A percentile compares a stretch with the other conserved stretches of the same genome.
phyloP scores from a whole-genome alignment of 1,140 invertebrate genomes.

The Gryllus bimaculatus region DNA sequence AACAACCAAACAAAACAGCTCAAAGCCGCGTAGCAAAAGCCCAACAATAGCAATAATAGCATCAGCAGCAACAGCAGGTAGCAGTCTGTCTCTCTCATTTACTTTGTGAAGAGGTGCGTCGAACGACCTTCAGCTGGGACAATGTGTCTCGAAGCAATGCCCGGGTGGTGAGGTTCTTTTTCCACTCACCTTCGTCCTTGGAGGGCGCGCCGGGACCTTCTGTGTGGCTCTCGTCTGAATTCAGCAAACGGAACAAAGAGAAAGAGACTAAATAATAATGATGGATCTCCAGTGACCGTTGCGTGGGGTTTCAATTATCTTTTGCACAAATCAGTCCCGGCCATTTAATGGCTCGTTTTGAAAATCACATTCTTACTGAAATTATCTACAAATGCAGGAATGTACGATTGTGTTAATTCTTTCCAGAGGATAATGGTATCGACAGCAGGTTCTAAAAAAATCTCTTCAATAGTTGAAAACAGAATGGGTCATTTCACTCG shows the following conservation, averaged over 20 bases:
- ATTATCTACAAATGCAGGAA: too few species aligned
- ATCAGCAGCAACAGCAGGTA: neutral
- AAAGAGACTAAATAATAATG: conserved; percentile 65
- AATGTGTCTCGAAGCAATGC: neutral
- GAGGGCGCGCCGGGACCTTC: conserved; percentile 28
- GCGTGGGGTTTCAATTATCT: neutral
- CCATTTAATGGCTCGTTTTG: neutral
- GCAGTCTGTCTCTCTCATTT: neutral
- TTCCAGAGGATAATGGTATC: too few species aligned
- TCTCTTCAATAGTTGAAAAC: too few species aligned
- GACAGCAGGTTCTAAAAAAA: too few species aligned
- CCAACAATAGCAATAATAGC: neutral
- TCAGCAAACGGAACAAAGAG: conserved; percentile 70
- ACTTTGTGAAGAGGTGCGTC: neutral
- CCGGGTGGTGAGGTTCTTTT: neutral
- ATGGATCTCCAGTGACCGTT: conserved; percentile 30
- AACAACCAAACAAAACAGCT: neutral
- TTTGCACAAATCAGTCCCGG: neutral
- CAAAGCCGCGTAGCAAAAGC: neutral
- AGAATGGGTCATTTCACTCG: too few species aligned
- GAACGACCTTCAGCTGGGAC: conserved; percentile 2
- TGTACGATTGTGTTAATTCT: too few species aligned
- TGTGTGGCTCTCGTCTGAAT: conserved; percentile 47
- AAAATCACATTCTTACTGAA: too few species aligned
- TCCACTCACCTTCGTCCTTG: conserved; percentile 15